Evolutionary conservation across 2,113 vertebrate species (phyloP).

Genomic region (Strix aluco): DNA sequence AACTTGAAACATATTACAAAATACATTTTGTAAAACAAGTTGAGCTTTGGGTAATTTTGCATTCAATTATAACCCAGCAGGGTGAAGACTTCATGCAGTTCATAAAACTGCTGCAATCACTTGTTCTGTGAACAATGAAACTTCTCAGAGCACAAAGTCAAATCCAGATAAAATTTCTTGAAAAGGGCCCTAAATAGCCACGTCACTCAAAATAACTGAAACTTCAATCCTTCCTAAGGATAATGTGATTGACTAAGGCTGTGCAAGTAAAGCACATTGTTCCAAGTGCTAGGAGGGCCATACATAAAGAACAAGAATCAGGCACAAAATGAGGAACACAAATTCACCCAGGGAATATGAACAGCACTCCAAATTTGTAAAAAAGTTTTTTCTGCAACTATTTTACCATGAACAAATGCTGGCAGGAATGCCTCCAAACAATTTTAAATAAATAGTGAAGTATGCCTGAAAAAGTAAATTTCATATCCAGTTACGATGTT

Average conservation of each 20-base stretch:
- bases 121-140: not conserved
- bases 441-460: not conserved
- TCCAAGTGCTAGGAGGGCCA: not conserved
- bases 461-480: not conserved
- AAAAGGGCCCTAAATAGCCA: not conserved
- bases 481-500: not conserved
- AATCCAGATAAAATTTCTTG: not conserved
- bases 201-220: not conserved
- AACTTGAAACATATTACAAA: not conserved
- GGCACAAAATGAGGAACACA: not conserved
- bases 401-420: not conserved
- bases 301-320: not conserved
- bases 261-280: not conserved
- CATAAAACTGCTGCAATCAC: not conserved
- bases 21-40: not conserved
- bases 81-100: not conserved
- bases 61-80: conserved; percentile 3
- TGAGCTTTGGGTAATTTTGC: not conserved
- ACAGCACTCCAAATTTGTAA: not conserved
- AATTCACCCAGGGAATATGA: not conserved
- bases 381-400: not conserved
- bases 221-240: not conserved
- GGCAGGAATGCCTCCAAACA: not conserved
- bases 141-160: not conserved
- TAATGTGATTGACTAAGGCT: not conserved